Evolutionary conservation across 2,888 invertebrate species (phyloP).

Genomic region (Lasioglossum leucozonium): DNA sequence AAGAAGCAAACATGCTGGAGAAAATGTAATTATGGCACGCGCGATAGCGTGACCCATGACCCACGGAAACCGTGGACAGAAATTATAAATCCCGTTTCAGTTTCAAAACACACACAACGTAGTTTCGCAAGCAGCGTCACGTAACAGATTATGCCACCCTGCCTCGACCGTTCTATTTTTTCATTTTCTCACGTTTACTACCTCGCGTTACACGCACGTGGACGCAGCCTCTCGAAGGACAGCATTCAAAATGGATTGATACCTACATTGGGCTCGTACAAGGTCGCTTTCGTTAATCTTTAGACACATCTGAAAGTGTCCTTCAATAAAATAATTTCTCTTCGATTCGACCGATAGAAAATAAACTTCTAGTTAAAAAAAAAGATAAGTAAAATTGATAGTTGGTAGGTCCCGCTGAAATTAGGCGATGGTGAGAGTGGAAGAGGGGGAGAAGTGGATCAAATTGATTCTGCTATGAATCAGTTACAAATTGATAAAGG

Average conservation of each 20-base stretch:
- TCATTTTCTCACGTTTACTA: background rate
- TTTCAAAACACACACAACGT: background rate
- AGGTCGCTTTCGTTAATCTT: too few species aligned
- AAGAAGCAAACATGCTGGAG: background rate
- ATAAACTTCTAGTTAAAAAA: too few species aligned
- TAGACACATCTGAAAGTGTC: too few species aligned
- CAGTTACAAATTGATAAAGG: too few species aligned
- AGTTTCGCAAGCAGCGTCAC: slow-evolving; percentile 1
- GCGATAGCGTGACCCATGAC: slow-evolving; percentile 6
- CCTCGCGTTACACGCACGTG: background rate
- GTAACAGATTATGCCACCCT: slow-evolving; percentile 1
- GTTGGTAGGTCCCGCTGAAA: too few species aligned
- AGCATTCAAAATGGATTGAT: background rate
- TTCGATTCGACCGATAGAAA: too few species aligned
- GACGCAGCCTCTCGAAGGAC: background rate
- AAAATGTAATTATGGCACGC: background rate
- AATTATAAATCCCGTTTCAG: background rate
- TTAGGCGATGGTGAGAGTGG: too few species aligned
- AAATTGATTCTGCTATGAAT: too few species aligned
- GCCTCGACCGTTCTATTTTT: background rate
- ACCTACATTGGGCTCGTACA: background rate
- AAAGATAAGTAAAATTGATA: too few species aligned
- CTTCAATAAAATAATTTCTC: too few species aligned
- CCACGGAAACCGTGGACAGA: background rate
- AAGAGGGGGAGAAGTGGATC: too few species aligned